Evolutionary conservation across 2,797 vertebrate genomes (phyloP), one percentile per base, ranked within the genome.

Genomic region (Lacerta viridis): DNA sequence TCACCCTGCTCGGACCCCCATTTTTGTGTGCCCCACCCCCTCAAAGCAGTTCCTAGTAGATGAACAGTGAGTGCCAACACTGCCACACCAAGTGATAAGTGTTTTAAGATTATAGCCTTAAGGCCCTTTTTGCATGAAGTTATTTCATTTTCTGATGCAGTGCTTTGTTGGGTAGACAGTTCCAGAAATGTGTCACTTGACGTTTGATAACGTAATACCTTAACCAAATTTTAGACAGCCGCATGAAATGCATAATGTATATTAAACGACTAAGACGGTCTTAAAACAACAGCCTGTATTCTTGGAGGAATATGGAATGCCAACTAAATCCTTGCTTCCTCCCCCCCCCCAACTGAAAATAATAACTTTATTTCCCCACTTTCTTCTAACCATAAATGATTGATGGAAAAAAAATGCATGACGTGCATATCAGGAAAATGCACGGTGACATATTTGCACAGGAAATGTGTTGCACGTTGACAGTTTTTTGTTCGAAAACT

Each of bases 401-500:
- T 92, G 94, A 95, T 91, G 93, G 96, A 96, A 94, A 94, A 94
- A 94, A 2, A 88, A 92, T 92, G 94, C 92, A 91, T 93, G 94
- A 93, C 94, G 92, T 92, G 94, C 80, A 39, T 88, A 95, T 96
- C 94, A 96, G 93, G 92, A 95, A 96, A 96, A 95, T 95, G 93
- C 93, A 96, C 87, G 64, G 84, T 94, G 93, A 95, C 95, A 94
- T 93, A 95, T 96, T 95, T 96, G 91, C 93, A 93, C 94, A 95
- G 94, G 91, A 89, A 94, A 81, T 94, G 90, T 59, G 8, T 93
- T 92, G 93, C 92, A 94, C 83, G 86, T 94, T 95, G 96, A 96
- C 93, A 93, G 94, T 92, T 94, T 96, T 96, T 96, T 94, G 90
- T 92, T 95, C 82, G 93, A 96, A 96, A 96, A 93, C 89, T 96